phyloP scores from a whole-genome alignment of 2,797 vertebrate genomes.

The Sebastes cheni region DNA sequence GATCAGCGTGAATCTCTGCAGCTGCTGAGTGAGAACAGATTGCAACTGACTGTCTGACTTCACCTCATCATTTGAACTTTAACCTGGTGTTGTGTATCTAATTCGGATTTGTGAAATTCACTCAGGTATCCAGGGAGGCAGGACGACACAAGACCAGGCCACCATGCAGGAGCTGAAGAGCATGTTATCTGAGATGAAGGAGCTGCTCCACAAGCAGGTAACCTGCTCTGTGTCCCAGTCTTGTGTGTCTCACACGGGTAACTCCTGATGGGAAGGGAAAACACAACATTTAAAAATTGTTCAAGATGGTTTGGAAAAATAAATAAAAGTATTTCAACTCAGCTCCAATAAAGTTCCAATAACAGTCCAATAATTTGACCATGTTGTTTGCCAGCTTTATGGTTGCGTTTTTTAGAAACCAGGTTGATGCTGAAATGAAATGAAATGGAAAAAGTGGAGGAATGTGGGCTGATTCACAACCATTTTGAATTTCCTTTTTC shows the following conservation, averaged over 20 bases:
- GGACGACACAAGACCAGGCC: conserved; percentile 84
- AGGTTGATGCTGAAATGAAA: background rate
- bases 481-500: conserved; percentile 20
- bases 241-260: background rate
- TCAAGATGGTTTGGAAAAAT: background rate
- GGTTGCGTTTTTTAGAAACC: background rate
- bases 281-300: background rate
- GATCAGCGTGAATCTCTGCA: conserved; percentile 87
- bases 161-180: conserved; percentile 90
- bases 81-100: background rate
- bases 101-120: conserved; percentile 1
- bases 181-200: conserved; percentile 92
- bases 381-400: background rate
- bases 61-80: background rate
- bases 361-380: background rate
- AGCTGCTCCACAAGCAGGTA: conserved; percentile 94
- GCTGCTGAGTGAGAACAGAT: conserved; percentile 81
- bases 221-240: background rate
- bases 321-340: background rate
- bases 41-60: background rate
- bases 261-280: background rate
- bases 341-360: background rate
- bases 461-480: conserved; percentile 8
- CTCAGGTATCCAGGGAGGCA: conserved; percentile 78
- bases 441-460: background rate